phyloP scores from a whole-genome alignment of 2,797 vertebrate species.

The Acanthurus lineatus region DNA sequence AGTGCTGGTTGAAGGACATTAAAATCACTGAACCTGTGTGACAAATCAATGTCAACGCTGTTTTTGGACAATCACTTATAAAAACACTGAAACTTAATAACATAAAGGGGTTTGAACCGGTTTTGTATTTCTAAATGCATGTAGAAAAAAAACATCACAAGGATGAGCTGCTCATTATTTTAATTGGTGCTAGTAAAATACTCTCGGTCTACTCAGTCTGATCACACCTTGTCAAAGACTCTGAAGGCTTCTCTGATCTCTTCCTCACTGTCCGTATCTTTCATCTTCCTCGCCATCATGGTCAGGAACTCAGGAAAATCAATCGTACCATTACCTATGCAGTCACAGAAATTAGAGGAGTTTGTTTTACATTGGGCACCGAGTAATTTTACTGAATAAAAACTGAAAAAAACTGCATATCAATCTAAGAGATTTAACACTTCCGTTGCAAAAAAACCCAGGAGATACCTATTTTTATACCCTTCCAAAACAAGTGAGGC shows the following conservation, averaged over 20 bases:
- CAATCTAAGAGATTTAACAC: not conserved
- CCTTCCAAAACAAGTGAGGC: not conserved
- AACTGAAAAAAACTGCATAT: not conserved
- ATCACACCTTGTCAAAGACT: constrained; percentile 91
- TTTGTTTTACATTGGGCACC: no score
- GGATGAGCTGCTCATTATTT: not conserved
- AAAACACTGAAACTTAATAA: no score
- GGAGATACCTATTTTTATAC: not conserved
- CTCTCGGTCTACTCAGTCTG: not conserved
- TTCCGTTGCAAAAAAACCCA: not conserved
- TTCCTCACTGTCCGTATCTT: constrained; percentile 94
- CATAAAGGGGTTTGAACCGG: no score
- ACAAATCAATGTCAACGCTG: no score
- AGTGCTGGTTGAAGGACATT: no score
- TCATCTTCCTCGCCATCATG: constrained; percentile 96
- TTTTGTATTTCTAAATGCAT: no score
- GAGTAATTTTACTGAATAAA: not conserved
- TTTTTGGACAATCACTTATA: no score
- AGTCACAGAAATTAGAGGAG: constrained; percentile 3
- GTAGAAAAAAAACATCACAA: no score
- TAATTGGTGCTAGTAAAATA: not conserved
- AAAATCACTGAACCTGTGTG: no score
- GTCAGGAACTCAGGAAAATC: constrained; percentile 94
- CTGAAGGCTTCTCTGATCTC: constrained; percentile 94
- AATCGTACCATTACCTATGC: constrained; percentile 91